Evolutionary conservation across 2,888 invertebrate species (phyloP), one percentile per base, ranked within the genome.

Genomic region (Oxyteleia sp.): DNA sequence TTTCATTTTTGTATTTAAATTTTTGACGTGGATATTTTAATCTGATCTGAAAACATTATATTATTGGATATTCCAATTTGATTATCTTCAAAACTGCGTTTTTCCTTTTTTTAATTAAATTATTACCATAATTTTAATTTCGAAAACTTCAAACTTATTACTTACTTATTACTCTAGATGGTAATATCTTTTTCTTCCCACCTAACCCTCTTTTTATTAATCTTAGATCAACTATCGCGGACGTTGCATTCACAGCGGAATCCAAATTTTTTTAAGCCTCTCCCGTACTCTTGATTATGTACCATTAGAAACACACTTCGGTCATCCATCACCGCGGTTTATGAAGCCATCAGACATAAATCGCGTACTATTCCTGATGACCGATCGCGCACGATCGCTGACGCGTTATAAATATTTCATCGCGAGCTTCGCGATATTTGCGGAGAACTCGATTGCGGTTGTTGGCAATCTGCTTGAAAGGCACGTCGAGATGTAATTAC

Each of bases 321-420:
- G 75, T 61, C 15, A 82, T 82, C 64, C 75, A 75, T 82, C 75
- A 82, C 41, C 69, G 41, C 57, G 78, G 78, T 78, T 79, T 79
- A 83, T 83, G 59, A 78, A 83, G 83, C 83, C 83, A 83, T 83
- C 83, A 83, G 55, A 45, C 66, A 74, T 68, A 66, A 72, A 68
- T 78, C 78, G 68, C 55, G 43, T 23, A 32, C 59, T 16, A 59
- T 16, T 29, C 47, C 55, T 53, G 71, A 78, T 74, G 72, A 74
- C 78, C 82, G 76, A 78, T 82, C 61, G 64, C 59, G 57, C 69
- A 57, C 80, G 61, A 68, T 74, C 57, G 63, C 41, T 38, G 75
- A 71, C 82, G 68, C 71, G 82, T 66, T 74, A 74, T 74, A 83
- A 83, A 83, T 83, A 83, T 83, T 75, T 72, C 71, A 68, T 59